These are phyloP conservation scores for Osmoderma eremita DNA, from an alignment of 2,888 invertebrate genomes.

Conservation along the genomic window DNA sequence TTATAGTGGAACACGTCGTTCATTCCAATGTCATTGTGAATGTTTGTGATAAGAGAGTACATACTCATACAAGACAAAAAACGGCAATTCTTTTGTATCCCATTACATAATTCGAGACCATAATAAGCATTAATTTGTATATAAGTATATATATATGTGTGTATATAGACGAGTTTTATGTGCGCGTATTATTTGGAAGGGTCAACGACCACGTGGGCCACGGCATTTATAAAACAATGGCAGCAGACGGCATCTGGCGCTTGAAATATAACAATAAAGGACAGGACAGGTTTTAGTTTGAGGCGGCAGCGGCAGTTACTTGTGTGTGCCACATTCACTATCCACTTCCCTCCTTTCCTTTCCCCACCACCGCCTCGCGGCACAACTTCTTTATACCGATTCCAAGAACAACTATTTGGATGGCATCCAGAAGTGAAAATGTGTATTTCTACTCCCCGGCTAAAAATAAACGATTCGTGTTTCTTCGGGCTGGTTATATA, in stretches of 20 bases:
- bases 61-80: not conserved
- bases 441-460: constrained; percentile 35
- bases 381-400: constrained; percentile 36
- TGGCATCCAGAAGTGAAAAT: constrained; percentile 42
- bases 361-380: constrained; percentile 9
- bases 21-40: too few relatives aligned
- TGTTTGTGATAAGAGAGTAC: too few relatives aligned
- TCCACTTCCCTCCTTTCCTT: constrained; percentile 35
- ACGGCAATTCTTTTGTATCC: constrained; percentile 12
- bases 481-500: constrained; percentile 34
- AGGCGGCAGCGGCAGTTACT: constrained; percentile 30
- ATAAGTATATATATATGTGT: constrained; percentile 4
- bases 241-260: constrained; percentile 46
- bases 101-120: constrained; percentile 13
- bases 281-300: constrained; percentile 42
- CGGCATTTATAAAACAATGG: constrained; percentile 47
- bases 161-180: too few relatives aligned
- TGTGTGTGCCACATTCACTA: constrained; percentile 41
- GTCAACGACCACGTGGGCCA: constrained; percentile 46
- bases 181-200: constrained; percentile 36
- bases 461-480: constrained; percentile 39
- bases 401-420: constrained; percentile 43
- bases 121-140: constrained; percentile 12
- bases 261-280: constrained; percentile 43
- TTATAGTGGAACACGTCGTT: too few relatives aligned